Percentiles rank a stretch among this genome's conserved stretches.
Conservation (phyloP, 2,113 vertebrate genomes). For the Mustela lutreola region DNA sequence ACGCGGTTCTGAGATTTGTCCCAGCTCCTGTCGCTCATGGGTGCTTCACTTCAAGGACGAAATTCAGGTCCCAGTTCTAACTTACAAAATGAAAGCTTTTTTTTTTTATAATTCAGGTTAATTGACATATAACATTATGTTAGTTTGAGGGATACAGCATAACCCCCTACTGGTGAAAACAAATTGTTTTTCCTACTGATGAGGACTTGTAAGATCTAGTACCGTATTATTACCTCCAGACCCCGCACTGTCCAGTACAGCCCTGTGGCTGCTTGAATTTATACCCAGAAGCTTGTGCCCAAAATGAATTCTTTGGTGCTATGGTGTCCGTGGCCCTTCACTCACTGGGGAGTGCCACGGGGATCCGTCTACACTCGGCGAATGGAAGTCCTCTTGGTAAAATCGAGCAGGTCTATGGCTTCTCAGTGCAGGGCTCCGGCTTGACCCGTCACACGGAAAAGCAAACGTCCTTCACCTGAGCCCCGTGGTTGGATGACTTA, state of each 20-base stretch:
- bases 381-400: neutral
- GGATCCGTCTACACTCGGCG: neutral
- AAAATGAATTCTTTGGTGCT: neutral
- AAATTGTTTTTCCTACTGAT: neutral
- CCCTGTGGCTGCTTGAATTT: neutral
- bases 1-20: neutral
- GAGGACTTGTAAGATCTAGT: neutral
- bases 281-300: neutral
- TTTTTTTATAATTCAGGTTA: neutral
- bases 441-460: neutral
- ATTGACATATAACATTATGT: neutral
- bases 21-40: neutral
- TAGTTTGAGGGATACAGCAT: neutral
- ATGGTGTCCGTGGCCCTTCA: neutral
- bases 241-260: too few species aligned
- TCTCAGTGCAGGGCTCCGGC: neutral
- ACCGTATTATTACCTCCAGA: neutral
- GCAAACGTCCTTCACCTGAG: constrained; percentile 26
- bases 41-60: neutral
- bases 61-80: neutral
- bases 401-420: neutral
- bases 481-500: neutral
- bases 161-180: neutral
- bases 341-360: neutral
- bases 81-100: neutral